Conservation (phyloP, 2,888 invertebrate species). For the Arrhopalites spinosus region DNA sequence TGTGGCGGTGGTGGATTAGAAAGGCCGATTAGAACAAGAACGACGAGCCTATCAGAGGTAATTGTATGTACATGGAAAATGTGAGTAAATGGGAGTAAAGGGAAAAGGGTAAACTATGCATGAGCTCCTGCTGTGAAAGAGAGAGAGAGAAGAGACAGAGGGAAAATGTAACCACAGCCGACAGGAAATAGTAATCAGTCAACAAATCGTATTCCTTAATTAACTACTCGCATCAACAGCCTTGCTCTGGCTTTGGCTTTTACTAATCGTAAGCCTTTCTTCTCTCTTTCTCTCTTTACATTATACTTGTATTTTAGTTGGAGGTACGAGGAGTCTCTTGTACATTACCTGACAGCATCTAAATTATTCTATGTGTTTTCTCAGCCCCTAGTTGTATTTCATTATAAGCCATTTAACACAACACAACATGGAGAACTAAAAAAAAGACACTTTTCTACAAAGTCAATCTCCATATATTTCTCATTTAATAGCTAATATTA, state of each 20-base stretch:
- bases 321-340: neutral
- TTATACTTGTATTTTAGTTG: no score
- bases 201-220: conserved; percentile 42
- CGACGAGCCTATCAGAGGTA: neutral
- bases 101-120: neutral
- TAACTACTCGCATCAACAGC: conserved; percentile 39
- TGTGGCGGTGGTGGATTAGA: neutral
- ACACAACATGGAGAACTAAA: neutral
- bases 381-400: conserved; percentile 3
- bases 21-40: neutral
- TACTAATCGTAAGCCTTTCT: conserved; percentile 7
- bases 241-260: neutral
- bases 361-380: neutral
- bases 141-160: neutral
- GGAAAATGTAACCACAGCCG: neutral
- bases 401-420: conserved; percentile 10
- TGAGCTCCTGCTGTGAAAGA: neutral
- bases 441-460: neutral
- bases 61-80: neutral
- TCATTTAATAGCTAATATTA: no score
- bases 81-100: neutral
- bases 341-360: neutral
- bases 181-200: conserved; percentile 42
- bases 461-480: no score
- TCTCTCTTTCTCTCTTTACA: neutral